phyloP scores from a whole-genome alignment of 2,797 vertebrate genomes.

The Pelodytes ibericus region DNA sequence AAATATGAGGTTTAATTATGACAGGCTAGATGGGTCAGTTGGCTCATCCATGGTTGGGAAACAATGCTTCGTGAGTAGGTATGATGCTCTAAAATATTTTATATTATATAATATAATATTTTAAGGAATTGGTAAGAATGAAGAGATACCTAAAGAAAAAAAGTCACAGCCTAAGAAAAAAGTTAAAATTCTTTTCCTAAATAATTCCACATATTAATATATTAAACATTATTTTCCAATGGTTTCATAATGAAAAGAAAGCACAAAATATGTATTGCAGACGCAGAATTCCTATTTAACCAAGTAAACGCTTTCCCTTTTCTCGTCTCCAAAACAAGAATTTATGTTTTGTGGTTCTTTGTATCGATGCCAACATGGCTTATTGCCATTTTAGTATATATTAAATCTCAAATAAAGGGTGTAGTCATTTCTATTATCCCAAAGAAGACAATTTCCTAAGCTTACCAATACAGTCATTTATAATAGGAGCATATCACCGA shows the following conservation, averaged over 20 bases:
- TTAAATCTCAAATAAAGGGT: constrained; percentile 5
- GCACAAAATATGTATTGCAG: background rate
- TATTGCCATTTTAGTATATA: constrained; percentile 17
- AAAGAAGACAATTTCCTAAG: background rate
- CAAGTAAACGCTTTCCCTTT: background rate
- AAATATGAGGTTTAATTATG: too few species aligned
- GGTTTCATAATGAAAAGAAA: background rate
- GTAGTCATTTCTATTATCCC: constrained; percentile 31
- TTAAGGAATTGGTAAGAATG: too few species aligned
- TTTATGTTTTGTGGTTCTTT: background rate
- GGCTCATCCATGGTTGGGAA: too few species aligned
- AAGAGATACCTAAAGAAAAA: too few species aligned
- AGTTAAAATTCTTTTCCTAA: background rate
- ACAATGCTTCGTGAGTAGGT: too few species aligned
- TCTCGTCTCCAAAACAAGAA: constrained; percentile 11
- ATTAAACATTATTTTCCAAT: background rate
- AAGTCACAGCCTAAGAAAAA: too few species aligned
- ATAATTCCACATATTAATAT: background rate
- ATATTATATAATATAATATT: too few species aligned
- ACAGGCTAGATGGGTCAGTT: too few species aligned
- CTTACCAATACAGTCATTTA: constrained; percentile 21
- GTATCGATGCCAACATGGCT: background rate
- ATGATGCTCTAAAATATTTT: too few species aligned
- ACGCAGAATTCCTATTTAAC: background rate
- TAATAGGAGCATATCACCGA: constrained; percentile 15